Conservation (phyloP, 2,888 invertebrate species). For the Apomyelois bistriatella region DNA sequence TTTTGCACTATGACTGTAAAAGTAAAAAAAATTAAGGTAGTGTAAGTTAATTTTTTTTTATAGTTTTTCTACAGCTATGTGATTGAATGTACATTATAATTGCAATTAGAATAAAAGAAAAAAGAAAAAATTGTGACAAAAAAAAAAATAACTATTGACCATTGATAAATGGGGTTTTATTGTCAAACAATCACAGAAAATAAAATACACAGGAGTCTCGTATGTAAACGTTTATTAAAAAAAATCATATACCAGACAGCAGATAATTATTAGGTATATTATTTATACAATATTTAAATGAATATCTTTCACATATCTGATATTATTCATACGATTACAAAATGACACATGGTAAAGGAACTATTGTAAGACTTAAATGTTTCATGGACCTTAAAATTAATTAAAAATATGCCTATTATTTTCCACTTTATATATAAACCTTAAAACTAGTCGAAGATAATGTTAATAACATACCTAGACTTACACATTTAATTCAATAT, state of each 20-base stretch:
- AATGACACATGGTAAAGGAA: slow-evolving; percentile 80
- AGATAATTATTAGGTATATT: slow-evolving; percentile 73
- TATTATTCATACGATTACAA: slow-evolving; percentile 65
- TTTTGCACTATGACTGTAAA: not conserved
- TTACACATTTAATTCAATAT: slow-evolving; percentile 47
- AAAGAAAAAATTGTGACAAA: too few relatives aligned
- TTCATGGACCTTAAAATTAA: slow-evolving; percentile 54
- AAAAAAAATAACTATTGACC: too few relatives aligned
- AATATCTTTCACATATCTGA: slow-evolving; percentile 59
- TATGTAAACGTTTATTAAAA: slow-evolving; percentile 76
- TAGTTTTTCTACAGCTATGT: too few relatives aligned
- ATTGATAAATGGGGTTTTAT: too few relatives aligned
- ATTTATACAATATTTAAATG: slow-evolving; percentile 68
- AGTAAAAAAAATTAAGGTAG: too few relatives aligned
- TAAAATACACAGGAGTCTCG: slow-evolving; percentile 30
- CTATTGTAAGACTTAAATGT: slow-evolving; percentile 76
- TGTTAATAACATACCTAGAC: slow-evolving; percentile 48
- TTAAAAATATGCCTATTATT: slow-evolving; percentile 66
- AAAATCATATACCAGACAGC: slow-evolving; percentile 78
- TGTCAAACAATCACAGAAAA: not conserved
- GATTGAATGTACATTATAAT: too few relatives aligned
- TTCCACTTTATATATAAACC: slow-evolving; percentile 47
- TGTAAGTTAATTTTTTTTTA: too few relatives aligned
- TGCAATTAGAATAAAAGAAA: too few relatives aligned
- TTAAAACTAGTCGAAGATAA: slow-evolving; percentile 49